Evolutionary conservation across 2,888 invertebrate genomes (phyloP), one percentile per base, ranked within the genome.

Genomic region (Heteropelma amictum): DNA sequence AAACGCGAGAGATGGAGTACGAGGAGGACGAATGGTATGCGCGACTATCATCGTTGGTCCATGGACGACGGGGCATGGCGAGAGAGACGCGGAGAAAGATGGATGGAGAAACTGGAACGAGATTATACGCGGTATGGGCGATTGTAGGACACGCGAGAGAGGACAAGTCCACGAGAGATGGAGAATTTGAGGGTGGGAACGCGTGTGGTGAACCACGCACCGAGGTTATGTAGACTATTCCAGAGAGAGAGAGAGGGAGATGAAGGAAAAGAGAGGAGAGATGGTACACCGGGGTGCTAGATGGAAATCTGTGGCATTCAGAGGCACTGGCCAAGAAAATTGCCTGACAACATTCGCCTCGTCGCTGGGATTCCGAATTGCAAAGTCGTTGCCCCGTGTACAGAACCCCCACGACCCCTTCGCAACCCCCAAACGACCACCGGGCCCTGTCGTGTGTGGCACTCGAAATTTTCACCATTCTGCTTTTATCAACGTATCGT

Each of bases 241-340:
- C 70, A 56, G 47, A 51, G 72, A 56, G 49, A 63, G n/a, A 54
- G 23, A 45, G 61, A 47, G 49, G 61, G 64, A 64, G 72, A 28
- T 23, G 12, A 40, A 28, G 33, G 19, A 60, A 42, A 61, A 38
- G 45, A 42, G 45, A 61, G 14, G 26, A 14, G 19, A 69, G 60
- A 72, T 45, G 56, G 64, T 38, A 58, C 53, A 80, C 81, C 80
- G 80, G 77, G 83, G 80, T 30, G 68, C 79, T 87, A 86, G 88
- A 89, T 89, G 89, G 87, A 89, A 89, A 89, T 89, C 89, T 87
- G 84, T 84, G 83, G 87, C 86, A 87, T 89, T 89, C 88, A 85
- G 88, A 87, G 83, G 89, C 89, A 89, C 87, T 89, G 88, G 88
- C 88, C 89, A 88, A 89, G 89, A 89, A 89, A 89, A 89, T 89